Evolutionary conservation across 2,888 invertebrate species (phyloP), one percentile per base, ranked within the genome.

Genomic region (Scaptomyza polygonia): DNA sequence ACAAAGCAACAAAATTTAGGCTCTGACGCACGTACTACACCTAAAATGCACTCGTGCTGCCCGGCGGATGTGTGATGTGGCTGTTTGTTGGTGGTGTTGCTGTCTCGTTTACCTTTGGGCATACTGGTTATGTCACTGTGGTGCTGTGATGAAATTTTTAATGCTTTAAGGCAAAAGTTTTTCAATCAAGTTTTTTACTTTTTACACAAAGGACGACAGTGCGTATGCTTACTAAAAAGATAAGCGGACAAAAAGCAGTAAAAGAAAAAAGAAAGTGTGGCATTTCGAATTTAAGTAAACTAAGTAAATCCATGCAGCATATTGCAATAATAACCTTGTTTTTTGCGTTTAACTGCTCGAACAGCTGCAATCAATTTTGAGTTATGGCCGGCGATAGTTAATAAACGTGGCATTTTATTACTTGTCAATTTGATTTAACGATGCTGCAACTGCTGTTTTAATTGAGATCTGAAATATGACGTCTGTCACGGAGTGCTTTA

Each of bases 151-250:
- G 25, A 39, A 47, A 29, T 34, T 63, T 16, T 48, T 42, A 55
- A 51, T 32, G 57, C 56, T 62, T 64, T 47, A 29, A 32, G 51
- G 25, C 42, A 51, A 87, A 83, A 84, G 86, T 87, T 84, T 85
- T 82, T 75, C 88, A 85, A 84, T 84, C 86, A 85, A 87, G 87
- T 75, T 84, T 79, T 74, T 62, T 44, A 39, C 14, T 47, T 18
- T 45, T 39, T 25, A 56, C 56, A 56, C 51, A 74, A 54, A n/a
- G n/a, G n/a, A n/a, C n/a, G n/a, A n/a, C n/a, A n/a, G n/a, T n/a
- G n/a, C n/a, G n/a, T n/a, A n/a, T n/a, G n/a, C n/a, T n/a, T n/a
- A n/a, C n/a, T n/a, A n/a, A n/a, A n/a, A n/a, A n/a, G n/a, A n/a
- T n/a, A n/a, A n/a, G n/a, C n/a, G n/a, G n/a, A n/a, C n/a, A n/a